Evolutionary conservation across 2,888 invertebrate genomes (phyloP), one percentile per base, ranked within the genome.

Genomic region (Willowsia nigromaculata): DNA sequence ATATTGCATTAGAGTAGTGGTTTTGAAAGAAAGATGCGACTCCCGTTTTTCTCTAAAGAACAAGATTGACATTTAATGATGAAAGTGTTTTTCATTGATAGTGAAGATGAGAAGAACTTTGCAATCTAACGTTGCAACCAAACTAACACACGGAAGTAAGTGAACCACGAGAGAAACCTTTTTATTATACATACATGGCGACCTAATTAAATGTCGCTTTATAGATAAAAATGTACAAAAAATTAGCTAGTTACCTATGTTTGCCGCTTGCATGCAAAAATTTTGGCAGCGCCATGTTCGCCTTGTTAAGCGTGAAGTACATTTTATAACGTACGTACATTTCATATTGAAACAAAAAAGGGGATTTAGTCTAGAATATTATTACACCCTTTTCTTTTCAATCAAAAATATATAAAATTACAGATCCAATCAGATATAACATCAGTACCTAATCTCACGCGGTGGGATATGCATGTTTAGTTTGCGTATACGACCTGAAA

Each of bases 161-260:
- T 74, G 47, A 50, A 74, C 74, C 74, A 30, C 47, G 50, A 50
- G 50, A 50, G 27, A 47, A 27, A 9, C n/a, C 47, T 22, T 43
- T 74, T 50, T 50, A 27, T 74, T 37, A 11, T 68, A 74, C n/a
- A n/a, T n/a, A n/a, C n/a, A n/a, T 74, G 13, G 27, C 74, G 74
- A 74, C 74, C 74, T 27, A 74, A 74, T 74, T 74, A 74, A 74
- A 62, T 81, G 81, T 81, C 56, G n/a, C 37, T 80, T 50, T 30
- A 37, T 37, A n/a, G 71, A 71, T 22, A n/a, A 43, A 40, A 62
- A n/a, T n/a, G n/a, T 62, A 30, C 33, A 62, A 62, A 62, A 53
- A 27, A 30, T 27, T 25, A 18, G 0, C 18, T 30, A 37, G n/a
- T n/a, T n/a, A n/a, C n/a, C n/a, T n/a, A n/a, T n/a, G n/a, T n/a